These are phyloP conservation scores for Osedax fenrisi DNA, from an alignment of 2,888 invertebrate species.

Conservation along the genomic window DNA sequence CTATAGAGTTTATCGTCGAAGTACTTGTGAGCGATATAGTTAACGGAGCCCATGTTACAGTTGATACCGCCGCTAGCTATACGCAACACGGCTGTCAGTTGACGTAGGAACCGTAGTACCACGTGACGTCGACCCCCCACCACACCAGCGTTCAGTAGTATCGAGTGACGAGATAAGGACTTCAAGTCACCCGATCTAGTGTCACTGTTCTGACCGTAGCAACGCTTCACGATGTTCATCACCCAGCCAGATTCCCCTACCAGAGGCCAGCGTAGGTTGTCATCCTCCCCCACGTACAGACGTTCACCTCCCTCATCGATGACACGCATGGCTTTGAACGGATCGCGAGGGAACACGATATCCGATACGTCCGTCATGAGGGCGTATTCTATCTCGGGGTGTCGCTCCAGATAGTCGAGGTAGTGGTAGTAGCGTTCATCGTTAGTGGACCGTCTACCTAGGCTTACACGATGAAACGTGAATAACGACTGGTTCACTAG, in stretches of 20 bases:
- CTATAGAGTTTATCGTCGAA: not conserved
- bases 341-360: conserved; percentile 8
- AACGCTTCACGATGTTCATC: not conserved
- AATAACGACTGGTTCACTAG: not conserved
- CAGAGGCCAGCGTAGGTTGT: not conserved
- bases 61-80: not conserved
- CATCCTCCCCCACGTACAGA: conserved; percentile 3
- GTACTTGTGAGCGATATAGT: conserved; percentile 12
- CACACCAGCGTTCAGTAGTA: not conserved
- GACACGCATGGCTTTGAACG: not conserved
- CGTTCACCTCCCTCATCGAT: not conserved
- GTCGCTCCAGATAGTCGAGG: conserved; percentile 4
- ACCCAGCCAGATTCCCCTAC: not conserved
- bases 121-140: not conserved
- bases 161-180: not conserved
- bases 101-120: conserved; percentile 6
- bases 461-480: not conserved
- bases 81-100: conserved; percentile 1
- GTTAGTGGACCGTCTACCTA: not conserved
- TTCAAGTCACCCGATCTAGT: not conserved
- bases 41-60: conserved; percentile 8
- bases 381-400: not conserved
- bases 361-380: conserved; percentile 7
- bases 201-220: not conserved
- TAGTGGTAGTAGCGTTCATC: conserved; percentile 11